Base-by-base conservation (phyloP, 2,113 vertebrate species). In the Myanophis thanlyinensis region DNA sequence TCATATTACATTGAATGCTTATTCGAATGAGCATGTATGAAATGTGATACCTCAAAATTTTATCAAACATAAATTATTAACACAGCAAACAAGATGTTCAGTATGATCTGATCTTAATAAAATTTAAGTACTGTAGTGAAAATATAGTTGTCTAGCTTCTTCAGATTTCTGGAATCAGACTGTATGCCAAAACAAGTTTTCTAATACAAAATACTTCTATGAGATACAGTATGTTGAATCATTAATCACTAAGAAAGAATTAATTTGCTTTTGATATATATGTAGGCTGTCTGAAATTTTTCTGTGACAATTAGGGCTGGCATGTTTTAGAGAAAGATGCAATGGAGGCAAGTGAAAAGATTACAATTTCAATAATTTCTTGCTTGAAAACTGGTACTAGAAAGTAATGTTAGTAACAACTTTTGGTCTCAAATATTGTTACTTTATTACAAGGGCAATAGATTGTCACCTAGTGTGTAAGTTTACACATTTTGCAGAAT, bases 401-500 rank as follows among this genome's bases (percentile, higher is more conserved):
- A 59, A 85, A 85, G 25, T 35, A 40, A 18, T 53, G 15, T 56
- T 87, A 48, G 54, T n/a, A 48, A 23, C 2, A 52, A 80, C 10
- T 30, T 62, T 49, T 51, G 47, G 23, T 53, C 18, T 80, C 8
- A 85, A 52, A 92, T 47, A 49, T 52, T 25, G 49, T 13, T 89
- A 46, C 54, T 89, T 85, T 47, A 54, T 89, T 35, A 40, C 13
- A 44, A 80, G 73, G 52, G 30, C 73, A 89, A 22, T 89, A 92
- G 91, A 10, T 30, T 92, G 91, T 62, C 91, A 88, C 49, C 91
- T 80, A 84, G 87, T 92, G 87, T 92, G 51, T 67, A 51, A 44
- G 8, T 11, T 52, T 52, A 85, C 20, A 35, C 3, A 25, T 89
- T 92, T 47, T 89, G 53, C 73, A 44, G 23, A 59, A 67, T 12